Evolutionary conservation across 2,113 vertebrate genomes (phyloP).

Genomic region (Indicator indicator): DNA sequence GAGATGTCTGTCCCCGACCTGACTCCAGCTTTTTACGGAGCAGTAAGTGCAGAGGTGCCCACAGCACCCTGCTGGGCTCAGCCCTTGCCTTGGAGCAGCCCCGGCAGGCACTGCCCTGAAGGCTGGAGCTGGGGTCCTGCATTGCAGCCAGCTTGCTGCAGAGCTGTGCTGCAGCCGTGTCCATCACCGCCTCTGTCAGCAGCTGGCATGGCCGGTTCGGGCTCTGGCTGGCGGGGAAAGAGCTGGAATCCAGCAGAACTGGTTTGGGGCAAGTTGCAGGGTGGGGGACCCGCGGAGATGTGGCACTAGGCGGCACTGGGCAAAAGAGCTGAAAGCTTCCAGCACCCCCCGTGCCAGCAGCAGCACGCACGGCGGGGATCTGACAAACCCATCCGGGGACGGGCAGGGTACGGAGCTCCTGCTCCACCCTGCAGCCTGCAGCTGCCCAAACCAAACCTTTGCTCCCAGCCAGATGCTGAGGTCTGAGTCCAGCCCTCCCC

Average conservation of each 20-base stretch:
- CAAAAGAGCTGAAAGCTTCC: neutral
- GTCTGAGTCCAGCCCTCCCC: rapidly evolving
- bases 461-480: rapidly evolving
- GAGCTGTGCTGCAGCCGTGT: neutral
- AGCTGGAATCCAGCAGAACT: constrained; percentile 35
- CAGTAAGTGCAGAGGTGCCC: constrained; percentile 74
- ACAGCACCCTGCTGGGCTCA: rapidly evolving
- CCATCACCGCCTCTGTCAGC: neutral
- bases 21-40: constrained; percentile 82
- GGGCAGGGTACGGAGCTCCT: rapidly evolving
- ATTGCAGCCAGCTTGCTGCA: rapidly evolving
- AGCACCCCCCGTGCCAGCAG: rapidly evolving
- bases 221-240: neutral
- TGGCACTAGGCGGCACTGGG: neutral
- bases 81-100: rapidly evolving
- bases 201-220: rapidly evolving
- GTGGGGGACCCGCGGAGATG: rapidly evolving
- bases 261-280: neutral
- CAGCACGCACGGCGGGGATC: rapidly evolving
- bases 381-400: rapidly evolving
- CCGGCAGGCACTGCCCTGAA: rapidly evolving
- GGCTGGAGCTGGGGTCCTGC: rapidly evolving
- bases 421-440: neutral
- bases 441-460: neutral
- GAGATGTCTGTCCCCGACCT: constrained; percentile 92